phyloP scores from a whole-genome alignment of 2,888 invertebrate species.

The Tiphia femorata region DNA sequence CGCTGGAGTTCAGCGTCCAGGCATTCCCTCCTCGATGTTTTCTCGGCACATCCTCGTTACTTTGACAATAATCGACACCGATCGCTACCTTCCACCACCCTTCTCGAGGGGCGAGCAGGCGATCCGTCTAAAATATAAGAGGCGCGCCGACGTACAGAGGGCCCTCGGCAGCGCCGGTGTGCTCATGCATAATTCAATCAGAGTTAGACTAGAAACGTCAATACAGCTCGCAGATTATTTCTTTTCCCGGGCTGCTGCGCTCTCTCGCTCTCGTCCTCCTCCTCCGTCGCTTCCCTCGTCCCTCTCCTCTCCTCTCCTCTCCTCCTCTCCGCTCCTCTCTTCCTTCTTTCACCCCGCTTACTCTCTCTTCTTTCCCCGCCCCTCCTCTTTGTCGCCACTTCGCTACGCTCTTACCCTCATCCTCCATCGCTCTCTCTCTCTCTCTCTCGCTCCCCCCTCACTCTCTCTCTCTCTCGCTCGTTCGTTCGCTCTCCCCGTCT shows the following conservation, averaged over 20 bases:
- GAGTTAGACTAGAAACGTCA: constrained; percentile 70
- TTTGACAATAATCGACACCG: constrained; percentile 10
- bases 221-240: constrained; percentile 70
- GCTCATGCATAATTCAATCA: constrained; percentile 70
- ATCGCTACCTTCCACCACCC: constrained; percentile 4
- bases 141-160: constrained; percentile 38
- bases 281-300: not conserved
- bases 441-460: constrained; percentile 12
- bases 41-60: not conserved
- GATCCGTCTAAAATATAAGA: constrained; percentile 6
- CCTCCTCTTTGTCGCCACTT: constrained; percentile 3
- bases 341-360: constrained; percentile 6
- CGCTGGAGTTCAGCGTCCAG: too few relatives aligned
- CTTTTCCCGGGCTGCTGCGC: constrained; percentile 66
- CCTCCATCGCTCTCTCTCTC: constrained; percentile 24
- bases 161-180: constrained; percentile 63
- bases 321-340: not conserved
- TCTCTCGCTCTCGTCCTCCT: constrained; percentile 41
- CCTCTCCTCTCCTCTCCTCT: constrained; percentile 3
- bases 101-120: constrained; percentile 2
- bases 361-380: constrained; percentile 2
- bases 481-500: constrained; percentile 26
- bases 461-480: constrained; percentile 28
- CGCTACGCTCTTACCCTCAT: not conserved
- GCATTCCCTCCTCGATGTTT: too few relatives aligned